Conservation (phyloP, 2,113 vertebrate species). For the Urocolius indicus region DNA sequence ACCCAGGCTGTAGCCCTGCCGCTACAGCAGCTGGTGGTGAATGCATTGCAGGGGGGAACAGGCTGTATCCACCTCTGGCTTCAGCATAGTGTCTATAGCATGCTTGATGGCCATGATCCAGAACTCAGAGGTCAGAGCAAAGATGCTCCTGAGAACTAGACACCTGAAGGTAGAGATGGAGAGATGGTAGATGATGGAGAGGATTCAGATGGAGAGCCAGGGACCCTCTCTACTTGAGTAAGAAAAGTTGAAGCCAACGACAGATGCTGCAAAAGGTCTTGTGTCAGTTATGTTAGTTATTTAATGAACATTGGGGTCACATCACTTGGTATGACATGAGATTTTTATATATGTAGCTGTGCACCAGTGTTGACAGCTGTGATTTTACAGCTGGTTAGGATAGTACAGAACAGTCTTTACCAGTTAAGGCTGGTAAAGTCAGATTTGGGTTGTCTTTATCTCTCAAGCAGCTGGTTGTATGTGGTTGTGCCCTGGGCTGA, state of each 20-base stretch:
- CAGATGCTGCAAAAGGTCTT: background rate
- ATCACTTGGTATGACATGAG: background rate
- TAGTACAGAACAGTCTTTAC: background rate
- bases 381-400: background rate
- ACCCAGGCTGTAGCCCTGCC: background rate
- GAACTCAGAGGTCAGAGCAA: background rate
- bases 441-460: background rate
- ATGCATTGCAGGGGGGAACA: background rate
- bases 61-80: background rate
- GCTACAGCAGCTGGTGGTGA: background rate
- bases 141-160: background rate
- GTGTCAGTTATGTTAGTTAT: background rate
- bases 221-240: background rate
- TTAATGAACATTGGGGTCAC: background rate
- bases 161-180: background rate
- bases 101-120: background rate
- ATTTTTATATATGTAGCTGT: background rate
- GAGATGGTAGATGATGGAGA: too few species aligned
- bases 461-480: background rate
- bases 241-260: background rate
- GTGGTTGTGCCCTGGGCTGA: background rate
- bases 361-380: background rate
- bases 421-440: background rate
- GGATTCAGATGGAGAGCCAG: background rate
- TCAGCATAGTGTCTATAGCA: background rate